These are phyloP conservation scores for Stichodactyla helianthus DNA, from an alignment of 64 coral and sea anemone genomes.

Conservation along the genomic window DNA sequence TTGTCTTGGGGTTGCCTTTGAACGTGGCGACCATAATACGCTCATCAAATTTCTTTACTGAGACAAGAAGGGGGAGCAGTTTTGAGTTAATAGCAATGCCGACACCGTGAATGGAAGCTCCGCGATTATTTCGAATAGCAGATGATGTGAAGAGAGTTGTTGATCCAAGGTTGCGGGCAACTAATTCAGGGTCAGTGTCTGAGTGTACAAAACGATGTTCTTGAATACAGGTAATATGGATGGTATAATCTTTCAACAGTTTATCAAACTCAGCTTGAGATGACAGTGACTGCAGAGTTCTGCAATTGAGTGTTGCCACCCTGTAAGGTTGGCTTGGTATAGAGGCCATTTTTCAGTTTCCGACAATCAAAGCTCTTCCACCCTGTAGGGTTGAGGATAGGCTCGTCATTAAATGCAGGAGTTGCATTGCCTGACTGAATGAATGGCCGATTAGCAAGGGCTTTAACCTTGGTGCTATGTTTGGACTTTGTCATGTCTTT, in stretches of 20 bases:
- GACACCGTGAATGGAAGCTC: constrained; percentile 26
- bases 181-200: not conserved
- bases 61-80: not conserved
- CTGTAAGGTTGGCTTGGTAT: too few species aligned
- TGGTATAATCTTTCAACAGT: too few species aligned
- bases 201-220: not conserved
- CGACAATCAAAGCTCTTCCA: too few species aligned
- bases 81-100: constrained; percentile 6
- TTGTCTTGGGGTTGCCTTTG: constrained; percentile 21
- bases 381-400: too few species aligned
- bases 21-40: constrained; percentile 8
- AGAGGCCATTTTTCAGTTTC: too few species aligned
- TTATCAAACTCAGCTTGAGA: too few species aligned
- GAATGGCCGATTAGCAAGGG: too few species aligned
- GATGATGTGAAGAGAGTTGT: not conserved
- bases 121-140: constrained; percentile 1
- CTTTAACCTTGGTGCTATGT: not conserved
- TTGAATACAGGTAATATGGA: not conserved
- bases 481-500: too few species aligned
- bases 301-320: constrained; percentile 1
- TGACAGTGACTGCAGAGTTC: not conserved
- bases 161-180: not conserved
- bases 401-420: too few species aligned
- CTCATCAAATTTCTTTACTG: not conserved
- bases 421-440: too few species aligned